These are phyloP conservation scores for Stictonetta naevosa DNA, from an alignment of 2,113 vertebrate species.

Conservation along the genomic window DNA sequence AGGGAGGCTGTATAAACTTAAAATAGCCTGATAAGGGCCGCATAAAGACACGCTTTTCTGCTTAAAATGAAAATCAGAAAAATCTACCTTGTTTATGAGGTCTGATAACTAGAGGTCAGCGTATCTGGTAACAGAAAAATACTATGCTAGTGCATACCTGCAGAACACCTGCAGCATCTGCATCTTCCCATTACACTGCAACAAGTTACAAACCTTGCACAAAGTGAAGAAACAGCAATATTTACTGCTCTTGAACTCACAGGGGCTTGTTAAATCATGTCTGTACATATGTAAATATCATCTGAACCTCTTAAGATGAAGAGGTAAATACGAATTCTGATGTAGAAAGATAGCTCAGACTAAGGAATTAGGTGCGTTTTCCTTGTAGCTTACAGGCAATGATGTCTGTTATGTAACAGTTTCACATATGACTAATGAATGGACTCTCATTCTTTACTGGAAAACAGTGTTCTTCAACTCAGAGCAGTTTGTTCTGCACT, in stretches of 20 bases:
- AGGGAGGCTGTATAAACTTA: not conserved
- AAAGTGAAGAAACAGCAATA: not conserved
- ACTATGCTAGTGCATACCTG: not conserved
- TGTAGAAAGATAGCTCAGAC: not conserved
- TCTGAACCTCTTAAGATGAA: not conserved
- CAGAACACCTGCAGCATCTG: not conserved
- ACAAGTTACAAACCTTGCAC: not conserved
- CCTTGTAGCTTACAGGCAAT: not conserved
- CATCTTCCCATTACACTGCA: not conserved
- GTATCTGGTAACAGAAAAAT: not conserved
- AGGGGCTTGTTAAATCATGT: not conserved
- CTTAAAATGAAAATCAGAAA: not conserved
- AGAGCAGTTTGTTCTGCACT: not conserved
- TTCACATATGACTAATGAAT: not conserved
- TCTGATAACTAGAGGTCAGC: not conserved
- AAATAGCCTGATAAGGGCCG: not conserved
- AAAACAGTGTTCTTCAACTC: not conserved
- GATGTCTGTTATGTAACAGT: not conserved
- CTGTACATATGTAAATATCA: not conserved
- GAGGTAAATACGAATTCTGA: not conserved
- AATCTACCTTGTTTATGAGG: not conserved
- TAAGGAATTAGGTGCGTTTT: not conserved
- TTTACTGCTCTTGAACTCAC: not conserved
- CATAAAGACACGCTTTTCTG: rapidly evolving
- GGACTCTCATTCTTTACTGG: not conserved